Percentiles rank a stretch among this genome's conserved stretches.
Conservation (phyloP, 2,113 vertebrate genomes). For the Solea solea region DNA sequence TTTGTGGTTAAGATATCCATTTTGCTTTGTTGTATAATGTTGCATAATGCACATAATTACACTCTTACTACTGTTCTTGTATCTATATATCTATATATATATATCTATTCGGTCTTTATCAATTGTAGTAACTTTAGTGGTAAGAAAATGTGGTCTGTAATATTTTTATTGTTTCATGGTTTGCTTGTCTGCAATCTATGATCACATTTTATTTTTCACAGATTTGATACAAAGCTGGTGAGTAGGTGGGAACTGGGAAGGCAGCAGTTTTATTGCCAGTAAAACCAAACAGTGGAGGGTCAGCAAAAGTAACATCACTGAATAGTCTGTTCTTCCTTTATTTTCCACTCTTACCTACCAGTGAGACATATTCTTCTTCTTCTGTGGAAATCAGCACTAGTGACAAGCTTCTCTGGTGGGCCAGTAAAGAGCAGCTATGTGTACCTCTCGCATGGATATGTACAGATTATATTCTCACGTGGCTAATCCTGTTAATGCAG, state of each 20-base stretch:
- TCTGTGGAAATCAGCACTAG: conserved; percentile 1
- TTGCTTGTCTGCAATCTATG: conserved; percentile 16
- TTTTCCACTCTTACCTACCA: conserved; percentile 6
- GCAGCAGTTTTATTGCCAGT: conserved; percentile 19
- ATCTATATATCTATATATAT: no score
- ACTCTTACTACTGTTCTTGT: no score
- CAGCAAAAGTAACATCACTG: background rate
- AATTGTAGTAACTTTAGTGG: no score
- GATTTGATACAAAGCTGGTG: conserved; percentile 26
- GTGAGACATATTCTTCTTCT: background rate
- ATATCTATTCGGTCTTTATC: no score
- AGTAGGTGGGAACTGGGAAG: conserved; percentile 34
- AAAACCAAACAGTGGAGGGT: conserved; percentile 29
- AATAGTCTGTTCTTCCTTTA: conserved; percentile 10
- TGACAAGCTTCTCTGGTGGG: conserved; percentile 3
- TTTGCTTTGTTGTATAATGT: conserved; percentile 31
- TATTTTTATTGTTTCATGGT: no score
- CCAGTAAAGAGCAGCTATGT: background rate
- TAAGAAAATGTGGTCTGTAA: background rate
- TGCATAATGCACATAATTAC: conserved; percentile 31
- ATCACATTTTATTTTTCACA: conserved; percentile 4
- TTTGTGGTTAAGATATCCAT: conserved; percentile 35
- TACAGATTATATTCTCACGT: conserved; percentile 9
- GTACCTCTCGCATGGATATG: background rate
- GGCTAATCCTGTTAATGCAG: conserved; percentile 5